These are phyloP conservation scores for Linyphia triangularis DNA, from an alignment of 2,888 invertebrate species.

Conservation along the genomic window DNA sequence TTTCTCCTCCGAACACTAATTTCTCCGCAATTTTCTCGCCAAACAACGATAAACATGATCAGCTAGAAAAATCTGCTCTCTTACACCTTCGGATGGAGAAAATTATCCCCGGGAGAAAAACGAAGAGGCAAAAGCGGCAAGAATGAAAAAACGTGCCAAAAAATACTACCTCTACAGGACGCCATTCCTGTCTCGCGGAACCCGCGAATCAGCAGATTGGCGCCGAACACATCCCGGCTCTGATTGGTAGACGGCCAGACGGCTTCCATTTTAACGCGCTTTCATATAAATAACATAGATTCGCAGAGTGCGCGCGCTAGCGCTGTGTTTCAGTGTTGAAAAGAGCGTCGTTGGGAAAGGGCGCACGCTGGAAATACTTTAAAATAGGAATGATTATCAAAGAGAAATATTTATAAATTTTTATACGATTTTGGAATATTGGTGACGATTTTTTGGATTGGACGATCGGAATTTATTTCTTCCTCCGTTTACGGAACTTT, in stretches of 20 bases:
- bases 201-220: constrained; percentile 68
- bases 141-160: constrained; percentile 67
- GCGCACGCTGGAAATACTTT: constrained; percentile 19
- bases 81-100: constrained; percentile 23
- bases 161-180: constrained; percentile 73
- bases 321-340: constrained; percentile 48
- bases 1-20: not conserved
- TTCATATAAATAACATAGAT: constrained; percentile 63
- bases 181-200: constrained; percentile 70
- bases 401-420: not conserved
- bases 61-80: constrained; percentile 3
- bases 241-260: constrained; percentile 62
- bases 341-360: not conserved
- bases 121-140: constrained; percentile 5
- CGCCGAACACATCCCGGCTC: constrained; percentile 47
- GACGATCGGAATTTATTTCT: not conserved
- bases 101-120: constrained; percentile 35
- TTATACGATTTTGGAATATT: not conserved
- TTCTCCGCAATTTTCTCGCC: constrained; percentile 2
- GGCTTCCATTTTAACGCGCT: constrained; percentile 69
- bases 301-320: constrained; percentile 45
- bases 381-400: not conserved
- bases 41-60: constrained; percentile 15
- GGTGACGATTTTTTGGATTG: not conserved
- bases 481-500: not conserved